Evolutionary conservation across 2,113 vertebrate species (phyloP).

Genomic region (Mandrillus leucophaeus): DNA sequence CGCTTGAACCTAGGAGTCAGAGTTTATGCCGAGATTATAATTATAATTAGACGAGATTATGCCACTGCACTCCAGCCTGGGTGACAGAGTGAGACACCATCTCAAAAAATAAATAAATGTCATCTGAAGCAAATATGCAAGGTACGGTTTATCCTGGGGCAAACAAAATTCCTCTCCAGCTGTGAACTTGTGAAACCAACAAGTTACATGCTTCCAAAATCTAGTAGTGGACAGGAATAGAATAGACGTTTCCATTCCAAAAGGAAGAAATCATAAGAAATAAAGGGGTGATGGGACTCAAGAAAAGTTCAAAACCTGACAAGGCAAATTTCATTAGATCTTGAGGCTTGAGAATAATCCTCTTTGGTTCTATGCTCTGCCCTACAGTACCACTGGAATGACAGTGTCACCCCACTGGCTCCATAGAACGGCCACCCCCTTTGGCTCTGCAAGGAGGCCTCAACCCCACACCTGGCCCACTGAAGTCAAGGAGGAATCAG

Average conservation of each 20-base stretch:
- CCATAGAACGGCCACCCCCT: background rate
- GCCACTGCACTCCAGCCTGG: no score
- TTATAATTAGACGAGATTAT: no score
- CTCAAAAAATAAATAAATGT: background rate
- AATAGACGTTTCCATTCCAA: background rate
- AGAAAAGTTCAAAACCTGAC: background rate
- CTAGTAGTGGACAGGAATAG: background rate
- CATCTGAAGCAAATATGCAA: background rate
- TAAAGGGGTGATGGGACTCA: background rate
- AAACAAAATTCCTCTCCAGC: background rate
- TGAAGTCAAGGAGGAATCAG: background rate
- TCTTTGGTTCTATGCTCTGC: background rate
- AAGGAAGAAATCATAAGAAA: background rate
- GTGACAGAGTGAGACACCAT: no score
- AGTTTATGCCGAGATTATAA: no score
- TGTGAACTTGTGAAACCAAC: background rate
- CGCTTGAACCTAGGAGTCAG: no score
- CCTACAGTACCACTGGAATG: background rate
- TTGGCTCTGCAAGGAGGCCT: background rate
- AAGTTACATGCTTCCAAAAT: background rate
- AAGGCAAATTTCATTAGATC: background rate
- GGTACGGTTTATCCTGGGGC: background rate
- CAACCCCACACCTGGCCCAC: background rate
- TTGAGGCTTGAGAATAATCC: background rate
- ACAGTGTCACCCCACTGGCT: background rate